A percentile compares a stretch with the other conserved stretches of the same genome.
Evolutionary conservation across 2,113 vertebrate genomes (phyloP).

Genomic region (Calyptommatus sinebrachiatus): DNA sequence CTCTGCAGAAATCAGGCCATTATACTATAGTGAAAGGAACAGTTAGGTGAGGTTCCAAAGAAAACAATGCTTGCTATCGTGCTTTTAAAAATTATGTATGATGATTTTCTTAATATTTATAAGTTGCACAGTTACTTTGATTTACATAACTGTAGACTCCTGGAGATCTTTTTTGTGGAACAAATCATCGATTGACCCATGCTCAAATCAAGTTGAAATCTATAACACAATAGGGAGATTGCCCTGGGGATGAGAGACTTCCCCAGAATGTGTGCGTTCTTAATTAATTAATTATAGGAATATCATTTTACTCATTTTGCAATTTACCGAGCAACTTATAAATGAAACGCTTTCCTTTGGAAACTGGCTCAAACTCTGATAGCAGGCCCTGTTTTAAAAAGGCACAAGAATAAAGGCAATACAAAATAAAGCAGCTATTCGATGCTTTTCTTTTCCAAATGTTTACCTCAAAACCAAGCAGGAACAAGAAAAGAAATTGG

Average conservation of each 20-base stretch:
- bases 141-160: accelerated
- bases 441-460: constrained; percentile 50
- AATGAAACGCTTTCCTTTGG: constrained; percentile 15
- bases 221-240: not conserved
- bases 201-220: not conserved
- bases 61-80: not conserved
- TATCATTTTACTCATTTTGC: not conserved
- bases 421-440: constrained; percentile 27
- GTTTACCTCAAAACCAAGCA: constrained; percentile 62
- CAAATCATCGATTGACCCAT: not conserved
- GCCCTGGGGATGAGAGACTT: not conserved
- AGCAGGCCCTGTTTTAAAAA: constrained; percentile 49
- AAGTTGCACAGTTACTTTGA: not conserved
- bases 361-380: constrained; percentile 35
- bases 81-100: not conserved
- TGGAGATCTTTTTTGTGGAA: not conserved
- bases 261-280: not conserved
- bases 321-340: not conserved
- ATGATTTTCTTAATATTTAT: not conserved
- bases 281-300: not conserved
- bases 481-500: constrained; percentile 14
- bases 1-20: not conserved
- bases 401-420: constrained; percentile 4
- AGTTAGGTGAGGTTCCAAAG: not conserved
- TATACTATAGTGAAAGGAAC: not conserved